Percentiles rank a stretch among this genome's conserved stretches.
Conservation (phyloP, 2,797 vertebrate genomes). For the Rhinogobio ventralis region DNA sequence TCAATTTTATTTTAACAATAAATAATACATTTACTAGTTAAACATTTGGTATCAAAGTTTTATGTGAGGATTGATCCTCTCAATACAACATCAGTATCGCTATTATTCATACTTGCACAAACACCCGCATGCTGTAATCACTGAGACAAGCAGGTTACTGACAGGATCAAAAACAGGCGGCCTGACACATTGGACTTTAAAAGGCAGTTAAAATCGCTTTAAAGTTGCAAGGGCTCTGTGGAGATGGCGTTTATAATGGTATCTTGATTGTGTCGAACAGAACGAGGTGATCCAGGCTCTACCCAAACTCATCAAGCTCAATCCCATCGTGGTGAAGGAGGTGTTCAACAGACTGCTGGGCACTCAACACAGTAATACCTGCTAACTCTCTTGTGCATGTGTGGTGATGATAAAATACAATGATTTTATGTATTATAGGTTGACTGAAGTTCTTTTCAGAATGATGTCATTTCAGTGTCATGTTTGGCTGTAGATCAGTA, state of each 20-base stretch:
- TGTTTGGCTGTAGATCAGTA: neutral
- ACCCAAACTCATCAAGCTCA: slow-evolving; percentile 96
- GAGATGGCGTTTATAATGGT: neutral
- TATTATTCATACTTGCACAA: neutral
- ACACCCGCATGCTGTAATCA: neutral
- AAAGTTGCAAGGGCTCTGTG: neutral
- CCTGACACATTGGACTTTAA: neutral
- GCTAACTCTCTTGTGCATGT: neutral
- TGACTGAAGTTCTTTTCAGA: neutral
- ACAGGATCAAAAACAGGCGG: neutral
- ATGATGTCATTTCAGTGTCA: neutral
- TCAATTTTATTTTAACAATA: neutral
- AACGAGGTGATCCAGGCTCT: slow-evolving; percentile 94
- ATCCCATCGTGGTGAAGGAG: slow-evolving; percentile 96
- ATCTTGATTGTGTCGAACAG: slow-evolving; percentile 66
- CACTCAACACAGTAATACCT: slow-evolving; percentile 89
- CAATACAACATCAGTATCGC: no score
- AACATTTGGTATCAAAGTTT: neutral
- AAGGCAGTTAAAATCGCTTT: neutral
- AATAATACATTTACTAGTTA: neutral
- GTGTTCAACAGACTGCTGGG: slow-evolving; percentile 95
- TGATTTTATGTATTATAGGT: neutral
- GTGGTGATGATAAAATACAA: neutral
- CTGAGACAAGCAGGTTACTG: neutral
- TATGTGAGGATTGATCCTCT: no score